These are phyloP conservation scores for Drosophila mauritiana DNA, from an alignment of 1,140 invertebrate species.

Conservation along the genomic window DNA sequence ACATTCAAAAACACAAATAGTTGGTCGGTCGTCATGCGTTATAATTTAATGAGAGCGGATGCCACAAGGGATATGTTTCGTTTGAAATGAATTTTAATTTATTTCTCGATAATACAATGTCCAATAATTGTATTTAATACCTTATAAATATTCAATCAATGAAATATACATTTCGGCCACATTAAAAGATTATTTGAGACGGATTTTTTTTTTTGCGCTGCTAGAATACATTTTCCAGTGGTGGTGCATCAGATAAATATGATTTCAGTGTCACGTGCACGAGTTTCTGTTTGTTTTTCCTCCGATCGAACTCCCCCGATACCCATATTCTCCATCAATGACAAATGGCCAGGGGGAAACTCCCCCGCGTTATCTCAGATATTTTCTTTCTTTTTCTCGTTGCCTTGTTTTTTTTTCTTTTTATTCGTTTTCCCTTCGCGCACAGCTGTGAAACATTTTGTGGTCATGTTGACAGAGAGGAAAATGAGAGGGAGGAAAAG, in stretches of 20 bases:
- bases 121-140: conserved; percentile 8
- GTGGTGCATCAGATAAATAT: conserved; percentile 40
- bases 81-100: not conserved
- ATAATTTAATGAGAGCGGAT: not conserved
- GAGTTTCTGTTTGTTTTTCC: conserved; percentile 36
- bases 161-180: conserved; percentile 15
- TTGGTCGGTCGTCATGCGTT: not conserved
- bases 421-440: conserved; percentile 16
- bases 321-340: conserved; percentile 47
- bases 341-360: conserved; percentile 66
- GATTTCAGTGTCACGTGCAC: conserved; percentile 48
- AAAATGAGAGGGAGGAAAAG: not conserved
- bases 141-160: conserved; percentile 28
- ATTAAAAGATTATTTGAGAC: conserved; percentile 38
- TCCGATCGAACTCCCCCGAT: conserved; percentile 16
- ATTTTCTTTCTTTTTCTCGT: conserved; percentile 29
- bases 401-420: too few species aligned
- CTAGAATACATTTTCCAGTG: conserved; percentile 29
- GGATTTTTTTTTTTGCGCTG: conserved; percentile 11
- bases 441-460: conserved; percentile 79
- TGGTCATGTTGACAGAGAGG: conserved; percentile 69
- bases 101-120: conserved; percentile 1
- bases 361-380: conserved; percentile 12
- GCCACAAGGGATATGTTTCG: not conserved
- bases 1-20: not conserved